phyloP scores from a whole-genome alignment of 2,113 vertebrate genomes.

The Dicentrarchus labrax region DNA sequence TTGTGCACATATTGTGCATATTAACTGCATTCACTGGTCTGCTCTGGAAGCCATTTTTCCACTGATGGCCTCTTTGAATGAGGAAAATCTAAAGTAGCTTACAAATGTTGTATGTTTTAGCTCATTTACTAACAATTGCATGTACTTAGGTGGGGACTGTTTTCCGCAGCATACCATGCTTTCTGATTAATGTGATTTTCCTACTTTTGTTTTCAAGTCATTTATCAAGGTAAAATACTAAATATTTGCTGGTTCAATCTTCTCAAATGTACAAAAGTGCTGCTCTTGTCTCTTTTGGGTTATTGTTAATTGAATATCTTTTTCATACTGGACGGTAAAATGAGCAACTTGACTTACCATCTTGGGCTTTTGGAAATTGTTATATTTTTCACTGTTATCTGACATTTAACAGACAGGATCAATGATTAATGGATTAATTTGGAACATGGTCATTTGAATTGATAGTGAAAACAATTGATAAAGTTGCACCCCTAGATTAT shows the following conservation, averaged over 20 bases:
- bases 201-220: neutral
- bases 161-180: neutral
- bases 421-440: neutral
- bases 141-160: neutral
- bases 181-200: neutral
- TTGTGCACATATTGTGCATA: neutral
- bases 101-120: constrained; percentile 1
- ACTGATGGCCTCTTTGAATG: neutral
- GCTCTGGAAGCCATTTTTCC: neutral
- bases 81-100: neutral
- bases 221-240: neutral
- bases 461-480: neutral
- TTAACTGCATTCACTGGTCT: neutral
- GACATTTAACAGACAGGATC: neutral
- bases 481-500: neutral
- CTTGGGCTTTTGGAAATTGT: neutral
- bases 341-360: neutral
- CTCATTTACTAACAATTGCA: constrained; percentile 9
- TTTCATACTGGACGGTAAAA: neutral
- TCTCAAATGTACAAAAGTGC: neutral
- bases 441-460: neutral
- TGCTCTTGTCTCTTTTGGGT: neutral
- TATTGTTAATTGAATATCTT: neutral
- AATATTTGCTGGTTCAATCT: neutral
- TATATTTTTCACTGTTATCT: neutral